A percentile compares a stretch with the other conserved stretches of the same genome.
Evolutionary conservation across 2,797 vertebrate genomes (phyloP).

Genomic region (Pseudomugil tenellus): DNA sequence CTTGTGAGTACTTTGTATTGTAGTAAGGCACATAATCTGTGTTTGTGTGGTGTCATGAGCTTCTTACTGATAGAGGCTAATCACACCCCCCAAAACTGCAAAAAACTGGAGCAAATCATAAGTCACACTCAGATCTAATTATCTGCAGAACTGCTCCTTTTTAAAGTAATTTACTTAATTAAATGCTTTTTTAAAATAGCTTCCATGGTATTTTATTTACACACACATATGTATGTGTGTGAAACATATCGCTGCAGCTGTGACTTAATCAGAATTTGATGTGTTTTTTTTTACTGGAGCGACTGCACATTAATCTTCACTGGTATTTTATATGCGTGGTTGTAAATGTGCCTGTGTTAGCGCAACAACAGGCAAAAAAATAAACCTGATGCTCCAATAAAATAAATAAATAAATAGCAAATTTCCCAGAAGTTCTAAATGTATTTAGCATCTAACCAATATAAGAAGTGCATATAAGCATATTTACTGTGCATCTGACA

Average conservation of each 20-base stretch:
- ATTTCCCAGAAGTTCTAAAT: background rate
- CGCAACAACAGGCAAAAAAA: background rate
- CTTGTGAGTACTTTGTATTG: constrained; percentile 19
- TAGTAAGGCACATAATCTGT: background rate
- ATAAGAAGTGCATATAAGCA: background rate
- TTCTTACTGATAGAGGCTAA: constrained; percentile 3
- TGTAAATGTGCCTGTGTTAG: background rate
- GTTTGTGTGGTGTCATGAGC: constrained; percentile 21
- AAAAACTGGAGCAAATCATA: background rate
- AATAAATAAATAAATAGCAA: background rate
- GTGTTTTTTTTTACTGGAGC: background rate
- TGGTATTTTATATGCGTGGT: constrained; percentile 5
- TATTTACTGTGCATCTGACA: background rate
- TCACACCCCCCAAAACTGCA: background rate
- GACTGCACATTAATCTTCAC: constrained; percentile 4
- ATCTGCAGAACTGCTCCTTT: background rate
- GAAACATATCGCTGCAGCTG: background rate
- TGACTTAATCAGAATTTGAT: background rate
- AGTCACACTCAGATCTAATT: background rate
- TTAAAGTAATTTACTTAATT: background rate
- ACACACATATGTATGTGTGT: too few species aligned
- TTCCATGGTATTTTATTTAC: too few species aligned
- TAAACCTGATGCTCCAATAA: background rate
- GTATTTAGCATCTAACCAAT: background rate
- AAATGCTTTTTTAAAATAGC: background rate